Conservation (phyloP, 2,797 vertebrate species). For the Avahi laniger region DNA sequence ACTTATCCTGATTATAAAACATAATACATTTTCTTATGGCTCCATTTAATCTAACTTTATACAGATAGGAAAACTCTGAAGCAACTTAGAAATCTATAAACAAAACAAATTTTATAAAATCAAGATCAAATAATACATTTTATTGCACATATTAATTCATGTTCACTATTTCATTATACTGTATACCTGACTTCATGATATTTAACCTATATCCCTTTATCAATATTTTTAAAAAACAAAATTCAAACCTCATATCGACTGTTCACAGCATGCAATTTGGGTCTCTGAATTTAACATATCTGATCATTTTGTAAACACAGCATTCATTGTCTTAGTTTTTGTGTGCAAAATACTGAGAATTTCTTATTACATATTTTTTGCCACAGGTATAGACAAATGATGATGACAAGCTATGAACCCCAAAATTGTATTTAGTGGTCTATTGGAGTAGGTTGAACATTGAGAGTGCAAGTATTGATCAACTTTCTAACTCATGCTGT, state of each 20-base stretch:
- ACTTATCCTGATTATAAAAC: not conserved
- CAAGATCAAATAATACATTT: not conserved
- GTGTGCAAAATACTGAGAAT: not conserved
- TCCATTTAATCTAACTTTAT: not conserved
- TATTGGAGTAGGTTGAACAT: not conserved
- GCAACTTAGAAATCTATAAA: not conserved
- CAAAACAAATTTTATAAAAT: not conserved
- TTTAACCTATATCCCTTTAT: not conserved
- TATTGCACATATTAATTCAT: not conserved
- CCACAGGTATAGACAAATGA: not conserved
- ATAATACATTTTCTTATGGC: not conserved
- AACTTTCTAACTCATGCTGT: conserved; percentile 10
- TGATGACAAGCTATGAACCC: not conserved
- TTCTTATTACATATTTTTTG: not conserved
- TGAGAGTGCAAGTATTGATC: not conserved
- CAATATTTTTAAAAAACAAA: not conserved
- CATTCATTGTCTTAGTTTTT: not conserved
- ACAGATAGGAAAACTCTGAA: not conserved
- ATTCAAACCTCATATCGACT: not conserved
- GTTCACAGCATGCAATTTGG: not conserved
- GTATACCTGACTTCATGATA: not conserved
- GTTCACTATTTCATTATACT: not conserved
- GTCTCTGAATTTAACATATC: not conserved
- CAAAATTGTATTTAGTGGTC: conserved; percentile 9
- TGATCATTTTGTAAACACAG: not conserved